Base-by-base conservation (phyloP, 2,888 invertebrate species). In the Zele albiditarsus region DNA sequence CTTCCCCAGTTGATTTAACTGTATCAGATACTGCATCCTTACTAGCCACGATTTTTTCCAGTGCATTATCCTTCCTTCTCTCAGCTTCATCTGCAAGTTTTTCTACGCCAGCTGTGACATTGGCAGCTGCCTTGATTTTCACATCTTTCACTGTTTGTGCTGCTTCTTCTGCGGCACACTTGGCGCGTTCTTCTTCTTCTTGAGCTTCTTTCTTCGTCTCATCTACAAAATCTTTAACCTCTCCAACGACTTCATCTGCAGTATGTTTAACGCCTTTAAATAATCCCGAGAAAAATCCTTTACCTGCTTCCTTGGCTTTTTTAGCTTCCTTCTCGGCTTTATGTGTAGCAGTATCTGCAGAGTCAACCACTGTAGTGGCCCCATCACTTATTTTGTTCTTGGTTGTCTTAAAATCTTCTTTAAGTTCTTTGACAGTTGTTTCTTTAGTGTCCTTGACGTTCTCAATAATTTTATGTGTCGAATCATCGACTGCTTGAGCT, bases 51-150 rank as follows among this genome's bases (percentile, higher is more conserved):
- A 91, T 46, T 90, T 91, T 33, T 89, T 73, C 65, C 58, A 74
- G 53, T 16, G 71, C 66, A 76, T 91, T 90, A 79, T 91, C 91
- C 87, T 90, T 91, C 0, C 91, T 83, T 10, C 91, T 89, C 53
- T 91, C 90, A 90, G 91, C 90, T 83, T 89, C 69, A 83, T 91
- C 91, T 1, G 90, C 89, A 60, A 90, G 60, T 58, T 74, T 58
- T 38, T 74, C 62, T 25, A 63, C 75, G 2, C 70, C 75, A 0
- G 63, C 8, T 3, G 68, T 25, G 4, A 72, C 25, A 25, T 78
- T 75, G 1, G 77, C 33, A 46, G 46, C 42, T 46, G 58, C 65
- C 25, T 75, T 76, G 0, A 75, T 68, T 16, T 70, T 91, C 84
- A 89, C 90, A 31, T 75, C 72, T 38, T 79, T 63, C 0, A 33